These are phyloP conservation scores for Thymelicus sylvestris DNA, from an alignment of 2,888 invertebrate species.

Conservation along the genomic window DNA sequence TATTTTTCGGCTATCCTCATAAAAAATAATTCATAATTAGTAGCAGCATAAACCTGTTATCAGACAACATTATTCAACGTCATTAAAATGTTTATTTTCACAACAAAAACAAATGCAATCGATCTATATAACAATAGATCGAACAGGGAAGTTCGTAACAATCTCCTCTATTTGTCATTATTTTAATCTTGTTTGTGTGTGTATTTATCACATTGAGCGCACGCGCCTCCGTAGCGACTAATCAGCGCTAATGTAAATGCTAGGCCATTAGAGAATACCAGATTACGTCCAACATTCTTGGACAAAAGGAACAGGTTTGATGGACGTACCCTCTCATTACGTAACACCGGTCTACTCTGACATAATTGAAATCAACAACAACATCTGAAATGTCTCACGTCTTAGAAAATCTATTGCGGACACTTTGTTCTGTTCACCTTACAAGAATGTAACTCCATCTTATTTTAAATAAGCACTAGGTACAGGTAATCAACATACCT, in stretches of 20 bases:
- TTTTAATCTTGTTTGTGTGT: slow-evolving; percentile 51
- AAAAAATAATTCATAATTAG: no score
- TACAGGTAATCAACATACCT: slow-evolving; percentile 36
- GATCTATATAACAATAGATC: slow-evolving; percentile 12
- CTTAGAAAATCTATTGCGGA: slow-evolving; percentile 24
- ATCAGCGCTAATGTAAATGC: slow-evolving; percentile 54
- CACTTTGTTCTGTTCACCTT: slow-evolving; percentile 22
- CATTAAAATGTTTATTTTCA: not conserved
- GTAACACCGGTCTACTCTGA: slow-evolving; percentile 21
- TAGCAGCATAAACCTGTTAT: no score
- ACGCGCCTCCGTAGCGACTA: slow-evolving; percentile 44
- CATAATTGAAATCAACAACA: slow-evolving; percentile 32
- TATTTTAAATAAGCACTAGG: slow-evolving; percentile 32
- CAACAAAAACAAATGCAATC: slow-evolving; percentile 12
- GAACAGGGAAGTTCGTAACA: slow-evolving; percentile 11
- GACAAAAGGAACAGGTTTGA: slow-evolving; percentile 38
- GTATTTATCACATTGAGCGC: slow-evolving; percentile 46
- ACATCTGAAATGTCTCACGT: slow-evolving; percentile 22
- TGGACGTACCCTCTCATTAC: slow-evolving; percentile 24
- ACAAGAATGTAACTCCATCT: slow-evolving; percentile 31
- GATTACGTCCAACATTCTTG: slow-evolving; percentile 46
- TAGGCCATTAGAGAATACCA: slow-evolving; percentile 50
- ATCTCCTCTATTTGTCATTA: slow-evolving; percentile 52
- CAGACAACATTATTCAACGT: no score
- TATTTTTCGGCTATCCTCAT: no score